Percentiles rank a stretch among this genome's conserved stretches.
phyloP scores from a whole-genome alignment of 2,797 vertebrate species.

The Sebastes cheni region DNA sequence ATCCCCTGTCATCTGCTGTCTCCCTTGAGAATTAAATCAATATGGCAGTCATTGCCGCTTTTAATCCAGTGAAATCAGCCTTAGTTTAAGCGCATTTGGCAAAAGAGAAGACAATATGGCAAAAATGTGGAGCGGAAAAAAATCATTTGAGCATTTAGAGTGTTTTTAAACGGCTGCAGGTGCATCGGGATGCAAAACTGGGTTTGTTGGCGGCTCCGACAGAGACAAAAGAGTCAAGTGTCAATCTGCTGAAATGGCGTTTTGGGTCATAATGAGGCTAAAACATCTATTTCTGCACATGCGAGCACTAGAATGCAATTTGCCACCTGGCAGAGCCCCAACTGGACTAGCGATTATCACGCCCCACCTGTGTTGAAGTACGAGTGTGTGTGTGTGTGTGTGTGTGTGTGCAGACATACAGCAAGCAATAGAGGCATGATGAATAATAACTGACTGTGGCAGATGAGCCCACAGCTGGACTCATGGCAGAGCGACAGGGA shows the following conservation, averaged over 20 bases:
- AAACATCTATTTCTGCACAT: slow-evolving; percentile 11
- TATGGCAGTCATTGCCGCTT: slow-evolving; percentile 40
- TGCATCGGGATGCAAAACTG: not conserved
- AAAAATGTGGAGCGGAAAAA: slow-evolving; percentile 24
- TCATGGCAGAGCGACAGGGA: slow-evolving; percentile 15
- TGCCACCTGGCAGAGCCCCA: slow-evolving; percentile 42
- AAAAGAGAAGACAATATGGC: slow-evolving; percentile 32
- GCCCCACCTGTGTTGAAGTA: not conserved
- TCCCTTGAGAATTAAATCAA: slow-evolving; percentile 51
- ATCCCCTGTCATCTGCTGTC: slow-evolving; percentile 27
- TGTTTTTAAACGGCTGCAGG: slow-evolving; percentile 5
- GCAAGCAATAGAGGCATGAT: slow-evolving; percentile 19
- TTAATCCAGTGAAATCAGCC: slow-evolving; percentile 55
- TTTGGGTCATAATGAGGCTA: slow-evolving; percentile 8
- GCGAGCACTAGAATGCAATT: not conserved
- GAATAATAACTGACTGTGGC: slow-evolving; percentile 49
- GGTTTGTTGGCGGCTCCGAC: not conserved
- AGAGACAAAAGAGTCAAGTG: not conserved
- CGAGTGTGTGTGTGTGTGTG: slow-evolving; percentile 1
- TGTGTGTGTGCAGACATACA: not conserved
- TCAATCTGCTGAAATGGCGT: not conserved
- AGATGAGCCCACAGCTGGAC: slow-evolving; percentile 71
- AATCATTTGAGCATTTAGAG: not conserved
- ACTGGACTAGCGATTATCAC: slow-evolving; percentile 29
- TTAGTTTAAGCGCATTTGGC: slow-evolving; percentile 48